Conservation (phyloP, 2,797 vertebrate species). For the Loriculus beryllinus region DNA sequence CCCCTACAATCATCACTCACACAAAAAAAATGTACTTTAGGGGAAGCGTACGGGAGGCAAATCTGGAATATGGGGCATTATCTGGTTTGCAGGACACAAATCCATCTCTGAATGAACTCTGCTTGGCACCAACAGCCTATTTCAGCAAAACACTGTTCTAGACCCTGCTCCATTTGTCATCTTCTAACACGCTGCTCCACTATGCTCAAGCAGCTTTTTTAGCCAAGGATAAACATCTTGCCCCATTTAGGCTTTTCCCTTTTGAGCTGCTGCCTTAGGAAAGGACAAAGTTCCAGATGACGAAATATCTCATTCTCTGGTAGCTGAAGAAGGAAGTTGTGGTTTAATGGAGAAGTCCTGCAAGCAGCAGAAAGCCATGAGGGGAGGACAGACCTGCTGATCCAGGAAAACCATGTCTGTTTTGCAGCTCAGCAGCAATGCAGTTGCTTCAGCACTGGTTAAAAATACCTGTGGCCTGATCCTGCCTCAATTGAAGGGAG, state of each 20-base stretch:
- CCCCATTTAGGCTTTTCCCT: neutral
- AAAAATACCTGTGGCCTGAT: constrained; percentile 35
- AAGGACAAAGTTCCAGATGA: neutral
- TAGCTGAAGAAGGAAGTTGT: constrained; percentile 18
- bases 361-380: neutral
- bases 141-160: neutral
- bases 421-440: neutral
- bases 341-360: neutral
- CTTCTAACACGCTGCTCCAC: neutral
- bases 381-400: neutral
- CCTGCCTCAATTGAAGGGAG: neutral
- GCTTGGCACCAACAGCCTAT: neutral
- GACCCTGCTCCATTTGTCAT: neutral
- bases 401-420: neutral
- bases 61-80: neutral
- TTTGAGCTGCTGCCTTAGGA: neutral
- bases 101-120: neutral
- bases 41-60: neutral
- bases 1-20: rapidly evolving
- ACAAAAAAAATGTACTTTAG: neutral
- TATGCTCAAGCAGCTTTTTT: neutral
- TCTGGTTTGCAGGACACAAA: neutral
- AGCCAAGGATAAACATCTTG: neutral
- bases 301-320: neutral
- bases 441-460: neutral